Conservation (phyloP, 2,113 vertebrate species). For the Peromyscus maniculatus region DNA sequence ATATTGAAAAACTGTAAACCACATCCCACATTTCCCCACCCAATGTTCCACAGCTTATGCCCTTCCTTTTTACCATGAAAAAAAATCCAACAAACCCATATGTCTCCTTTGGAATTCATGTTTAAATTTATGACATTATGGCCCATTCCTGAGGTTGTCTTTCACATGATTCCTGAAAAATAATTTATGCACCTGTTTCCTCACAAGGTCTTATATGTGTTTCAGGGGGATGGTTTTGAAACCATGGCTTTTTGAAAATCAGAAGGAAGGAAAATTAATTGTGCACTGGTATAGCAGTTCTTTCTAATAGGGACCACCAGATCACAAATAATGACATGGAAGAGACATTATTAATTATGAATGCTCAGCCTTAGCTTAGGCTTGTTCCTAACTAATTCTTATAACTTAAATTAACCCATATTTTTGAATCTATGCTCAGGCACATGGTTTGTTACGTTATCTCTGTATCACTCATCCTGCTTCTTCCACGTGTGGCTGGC, state of each 20-base stretch:
- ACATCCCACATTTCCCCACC: not conserved
- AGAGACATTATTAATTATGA: not conserved
- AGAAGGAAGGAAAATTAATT: not conserved
- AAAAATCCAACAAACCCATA: not conserved
- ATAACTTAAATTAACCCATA: not conserved
- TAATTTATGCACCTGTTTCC: not conserved
- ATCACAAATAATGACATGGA: not conserved
- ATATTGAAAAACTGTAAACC: constrained; percentile 13
- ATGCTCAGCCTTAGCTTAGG: not conserved
- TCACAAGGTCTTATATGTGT: not conserved
- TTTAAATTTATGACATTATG: not conserved
- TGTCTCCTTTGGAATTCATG: not conserved
- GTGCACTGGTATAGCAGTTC: not conserved
- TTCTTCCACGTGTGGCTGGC: not conserved
- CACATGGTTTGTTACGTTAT: not conserved
- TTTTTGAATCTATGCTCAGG: not conserved
- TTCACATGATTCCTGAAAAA: not conserved
- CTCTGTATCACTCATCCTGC: not conserved
- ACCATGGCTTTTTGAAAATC: not conserved
- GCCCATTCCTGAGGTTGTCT: not conserved
- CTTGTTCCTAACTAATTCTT: not conserved
- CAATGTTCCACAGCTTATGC: not conserved
- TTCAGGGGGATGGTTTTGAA: not conserved
- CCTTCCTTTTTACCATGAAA: not conserved
- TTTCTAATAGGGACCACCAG: not conserved